Percentiles rank a stretch among this genome's conserved stretches.
These are phyloP conservation scores for Coptodon bakossiorum DNA, from an alignment of 2,113 vertebrate genomes.

Conservation along the genomic window DNA sequence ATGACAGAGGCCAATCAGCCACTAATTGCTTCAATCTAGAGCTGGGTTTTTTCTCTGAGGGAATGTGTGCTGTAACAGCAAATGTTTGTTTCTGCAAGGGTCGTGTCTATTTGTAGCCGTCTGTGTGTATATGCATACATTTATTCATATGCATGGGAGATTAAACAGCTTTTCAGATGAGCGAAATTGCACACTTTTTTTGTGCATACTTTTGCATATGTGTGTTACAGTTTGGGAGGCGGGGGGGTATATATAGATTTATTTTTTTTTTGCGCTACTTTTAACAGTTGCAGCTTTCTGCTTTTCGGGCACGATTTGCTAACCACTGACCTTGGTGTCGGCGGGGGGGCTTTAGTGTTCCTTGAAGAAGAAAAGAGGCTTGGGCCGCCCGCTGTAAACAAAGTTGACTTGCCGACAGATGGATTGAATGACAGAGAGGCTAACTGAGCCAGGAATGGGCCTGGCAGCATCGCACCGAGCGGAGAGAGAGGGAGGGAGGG, in stretches of 20 bases:
- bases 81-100: slow-evolving; percentile 22
- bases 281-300: slow-evolving; percentile 38
- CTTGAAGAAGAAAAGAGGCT: slow-evolving; percentile 98
- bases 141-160: not conserved
- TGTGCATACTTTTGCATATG: not conserved
- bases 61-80: slow-evolving; percentile 12
- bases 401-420: slow-evolving; percentile 99
- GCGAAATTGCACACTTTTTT: not conserved
- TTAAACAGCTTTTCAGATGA: not conserved
- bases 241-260: not conserved
- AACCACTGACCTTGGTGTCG: slow-evolving; percentile 63
- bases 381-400: slow-evolving; percentile 97
- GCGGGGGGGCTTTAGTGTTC: slow-evolving; percentile 87
- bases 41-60: slow-evolving; percentile 4
- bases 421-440: slow-evolving; percentile 99
- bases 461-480: slow-evolving; percentile 83
- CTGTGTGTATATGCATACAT: not conserved
- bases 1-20: slow-evolving; percentile 53
- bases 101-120: slow-evolving; percentile 5
- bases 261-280: not conserved
- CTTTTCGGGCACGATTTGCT: slow-evolving; percentile 37
- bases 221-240: not conserved
- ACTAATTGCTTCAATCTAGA: slow-evolving; percentile 50
- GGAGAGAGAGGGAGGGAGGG: slow-evolving; percentile 23
- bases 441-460: slow-evolving; percentile 97